A percentile compares a stretch with the other conserved stretches of the same genome.
Evolutionary conservation across 2,888 invertebrate species (phyloP).

Genomic region (Graphium colonna): DNA sequence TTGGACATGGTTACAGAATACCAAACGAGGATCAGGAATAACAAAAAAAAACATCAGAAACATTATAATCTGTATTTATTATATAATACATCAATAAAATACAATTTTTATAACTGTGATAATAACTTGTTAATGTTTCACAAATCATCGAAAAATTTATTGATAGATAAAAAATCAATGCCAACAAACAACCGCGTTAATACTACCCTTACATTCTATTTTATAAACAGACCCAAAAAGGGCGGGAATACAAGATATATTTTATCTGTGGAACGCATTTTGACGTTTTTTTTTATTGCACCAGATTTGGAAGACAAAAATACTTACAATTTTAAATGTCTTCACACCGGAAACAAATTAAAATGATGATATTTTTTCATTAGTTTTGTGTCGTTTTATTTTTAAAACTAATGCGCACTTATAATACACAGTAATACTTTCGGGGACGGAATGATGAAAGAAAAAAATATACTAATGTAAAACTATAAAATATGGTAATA

Average conservation of each 20-base stretch:
- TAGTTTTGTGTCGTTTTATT: constrained; percentile 7
- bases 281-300: constrained; percentile 15
- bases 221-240: constrained; percentile 16
- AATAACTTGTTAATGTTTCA: constrained; percentile 47
- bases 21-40: too few species aligned
- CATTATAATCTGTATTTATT: constrained; percentile 44
- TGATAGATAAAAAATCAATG: constrained; percentile 18
- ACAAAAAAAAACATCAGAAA: constrained; percentile 31
- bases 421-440: constrained; percentile 62
- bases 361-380: neutral
- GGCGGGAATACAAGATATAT: neutral
- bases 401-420: constrained; percentile 28
- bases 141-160: constrained; percentile 17
- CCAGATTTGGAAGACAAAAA: constrained; percentile 25
- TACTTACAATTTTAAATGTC: constrained; percentile 15
- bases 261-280: constrained; percentile 14
- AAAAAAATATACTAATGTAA: constrained; percentile 28
- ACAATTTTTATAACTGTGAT: constrained; percentile 66
- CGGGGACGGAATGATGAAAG: constrained; percentile 62
- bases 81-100: constrained; percentile 68
- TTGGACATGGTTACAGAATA: too few species aligned
- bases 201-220: constrained; percentile 5
- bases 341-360: neutral
- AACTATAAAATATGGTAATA: too few species aligned
- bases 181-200: constrained; percentile 20